Percentiles rank a stretch among this genome's conserved stretches.
Conservation (phyloP, 2,888 invertebrate genomes). For the Ophion ellenae region DNA sequence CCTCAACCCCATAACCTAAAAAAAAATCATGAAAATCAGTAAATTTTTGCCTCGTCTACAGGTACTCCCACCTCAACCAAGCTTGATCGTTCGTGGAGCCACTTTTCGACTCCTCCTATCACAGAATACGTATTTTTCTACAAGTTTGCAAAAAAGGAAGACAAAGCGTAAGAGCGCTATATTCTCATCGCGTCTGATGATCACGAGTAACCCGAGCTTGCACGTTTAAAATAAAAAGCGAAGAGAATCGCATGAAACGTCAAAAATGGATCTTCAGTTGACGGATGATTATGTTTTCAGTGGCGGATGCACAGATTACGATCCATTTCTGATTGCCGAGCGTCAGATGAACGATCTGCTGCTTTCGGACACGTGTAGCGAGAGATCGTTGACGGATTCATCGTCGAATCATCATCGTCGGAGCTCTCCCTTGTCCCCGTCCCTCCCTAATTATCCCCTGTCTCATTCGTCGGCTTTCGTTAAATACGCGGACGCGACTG, state of each 20-base stretch:
- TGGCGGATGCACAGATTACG: constrained; percentile 86
- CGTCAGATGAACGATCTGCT: constrained; percentile 93
- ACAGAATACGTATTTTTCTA: neutral
- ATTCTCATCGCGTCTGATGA: neutral
- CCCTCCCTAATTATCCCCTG: constrained; percentile 74
- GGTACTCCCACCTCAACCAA: too few species aligned
- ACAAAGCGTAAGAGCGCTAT: neutral
- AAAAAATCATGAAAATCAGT: too few species aligned
- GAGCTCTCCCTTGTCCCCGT: constrained; percentile 46
- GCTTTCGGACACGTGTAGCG: constrained; percentile 85
- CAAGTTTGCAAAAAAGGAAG: neutral
- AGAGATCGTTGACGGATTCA: constrained; percentile 78
- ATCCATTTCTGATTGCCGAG: constrained; percentile 92
- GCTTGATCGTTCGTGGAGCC: too few species aligned
- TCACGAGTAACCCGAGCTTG: constrained; percentile 18
- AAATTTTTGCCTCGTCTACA: too few species aligned
- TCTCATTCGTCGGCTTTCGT: constrained; percentile 82
- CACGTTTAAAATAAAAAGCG: neutral
- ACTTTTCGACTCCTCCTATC: too few species aligned
- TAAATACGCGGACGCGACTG: constrained; percentile 72
- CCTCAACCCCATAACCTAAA: too few species aligned
- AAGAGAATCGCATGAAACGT: neutral
- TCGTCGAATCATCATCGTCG: constrained; percentile 56
- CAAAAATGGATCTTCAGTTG: neutral
- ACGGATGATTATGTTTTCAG: constrained; percentile 71